Percentiles rank a stretch among this genome's conserved stretches.
phyloP scores from a whole-genome alignment of 2,888 invertebrate species.

The Eristalis tenax region DNA sequence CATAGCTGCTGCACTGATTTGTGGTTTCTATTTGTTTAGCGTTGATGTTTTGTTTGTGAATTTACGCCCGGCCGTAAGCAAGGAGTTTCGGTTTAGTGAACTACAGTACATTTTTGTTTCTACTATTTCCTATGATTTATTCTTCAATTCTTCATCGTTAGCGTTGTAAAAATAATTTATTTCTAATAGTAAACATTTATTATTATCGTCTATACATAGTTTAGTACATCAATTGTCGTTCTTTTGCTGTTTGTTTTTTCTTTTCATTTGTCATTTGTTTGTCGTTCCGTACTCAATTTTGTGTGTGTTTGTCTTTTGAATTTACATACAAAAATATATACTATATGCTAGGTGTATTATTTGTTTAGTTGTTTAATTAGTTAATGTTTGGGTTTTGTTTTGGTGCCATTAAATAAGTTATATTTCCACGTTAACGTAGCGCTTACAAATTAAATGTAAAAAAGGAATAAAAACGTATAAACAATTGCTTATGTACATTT shows the following conservation, averaged over 20 bases:
- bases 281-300: background rate
- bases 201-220: slow-evolving; percentile 53
- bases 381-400: background rate
- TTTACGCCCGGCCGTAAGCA: background rate
- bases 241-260: slow-evolving; percentile 1
- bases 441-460: background rate
- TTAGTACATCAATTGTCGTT: slow-evolving; percentile 57
- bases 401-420: slow-evolving; percentile 11
- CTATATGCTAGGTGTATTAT: slow-evolving; percentile 14
- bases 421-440: slow-evolving; percentile 8
- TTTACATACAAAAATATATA: slow-evolving; percentile 61
- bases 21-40: slow-evolving; percentile 2
- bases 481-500: slow-evolving; percentile 58
- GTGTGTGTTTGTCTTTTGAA: slow-evolving; percentile 2
- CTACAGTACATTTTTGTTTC: slow-evolving; percentile 19
- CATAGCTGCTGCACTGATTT: slow-evolving; percentile 10
- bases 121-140: background rate
- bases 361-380: slow-evolving; percentile 13
- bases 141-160: slow-evolving; percentile 11
- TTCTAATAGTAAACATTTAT: slow-evolving; percentile 61
- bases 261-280: background rate
- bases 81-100: slow-evolving; percentile 12
- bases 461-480: slow-evolving; percentile 23
- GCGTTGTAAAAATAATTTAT: slow-evolving; percentile 68
- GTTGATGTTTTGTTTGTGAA: background rate